Base-by-base conservation (phyloP, 2,888 invertebrate genomes). In the Amitus sp. region DNA sequence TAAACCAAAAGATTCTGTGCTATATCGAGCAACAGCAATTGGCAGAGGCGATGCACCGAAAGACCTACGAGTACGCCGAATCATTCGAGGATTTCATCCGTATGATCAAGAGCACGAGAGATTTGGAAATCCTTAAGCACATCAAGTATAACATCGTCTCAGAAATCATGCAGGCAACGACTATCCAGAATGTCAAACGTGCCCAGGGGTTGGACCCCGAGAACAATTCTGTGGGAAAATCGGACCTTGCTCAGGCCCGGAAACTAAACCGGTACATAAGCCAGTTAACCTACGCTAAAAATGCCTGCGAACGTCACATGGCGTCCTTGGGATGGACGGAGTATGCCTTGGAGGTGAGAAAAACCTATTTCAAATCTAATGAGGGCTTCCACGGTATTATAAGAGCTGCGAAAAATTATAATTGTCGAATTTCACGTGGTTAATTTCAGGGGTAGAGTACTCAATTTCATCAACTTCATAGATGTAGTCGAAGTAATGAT, bases 121-220 rank as follows among this genome's bases (percentile, higher is more conserved):
- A 92, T 82, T 83, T 94, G 60, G 94, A 94, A 79, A 90, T 93
- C 68, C 85, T 96, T 39, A 92, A 93, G 77, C 88, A 92, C 76
- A 90, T 95, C 79, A 91, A 92, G 67, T 92, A 91, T 73, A 93
- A 93, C 73, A 94, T 96, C 68, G 92, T 95, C 3, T 93, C 92
- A 40, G 95, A 95, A 85, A 91, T 96, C 71, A 94, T 96, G 92
- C 94, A 96, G 85, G 95, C 95, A 0, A 95, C 95, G 12, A 94
- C 94, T 1, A 87, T 95, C 67, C 94, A 95, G 83, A 95, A 95
- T 78, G 85, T 95, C 61, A 95, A 95, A 83, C 87, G 94, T 71
- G 90, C 93, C 4, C 92, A 93, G 84, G 94, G 93, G 42, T 84
- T 90, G 33, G 90, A 91, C 74, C 84, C 87, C 34, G 92, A 92